Conservation (phyloP, 2,888 invertebrate genomes). For the Cryptus armator region DNA sequence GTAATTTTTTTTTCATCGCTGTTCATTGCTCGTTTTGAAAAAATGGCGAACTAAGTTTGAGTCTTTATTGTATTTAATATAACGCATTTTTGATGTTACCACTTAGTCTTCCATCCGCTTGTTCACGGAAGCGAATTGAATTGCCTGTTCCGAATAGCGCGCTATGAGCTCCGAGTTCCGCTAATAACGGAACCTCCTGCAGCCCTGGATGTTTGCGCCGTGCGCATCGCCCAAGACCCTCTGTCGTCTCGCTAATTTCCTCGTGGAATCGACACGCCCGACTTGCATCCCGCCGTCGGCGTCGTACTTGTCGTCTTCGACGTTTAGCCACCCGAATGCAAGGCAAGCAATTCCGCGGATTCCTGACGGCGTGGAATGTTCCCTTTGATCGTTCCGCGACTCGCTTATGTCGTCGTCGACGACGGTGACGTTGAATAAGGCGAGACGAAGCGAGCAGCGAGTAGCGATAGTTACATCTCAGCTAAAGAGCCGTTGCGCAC, state of each 20-base stretch:
- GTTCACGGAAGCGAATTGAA: no score
- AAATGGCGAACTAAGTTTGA: no score
- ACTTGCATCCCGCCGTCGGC: slow-evolving; percentile 66
- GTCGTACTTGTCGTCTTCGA: slow-evolving; percentile 21
- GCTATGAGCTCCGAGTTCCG: no score
- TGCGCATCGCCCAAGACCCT: slow-evolving; percentile 13
- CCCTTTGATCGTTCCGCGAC: slow-evolving; percentile 76
- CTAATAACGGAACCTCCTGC: no score
- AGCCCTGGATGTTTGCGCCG: background rate
- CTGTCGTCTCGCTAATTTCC: slow-evolving; percentile 74
- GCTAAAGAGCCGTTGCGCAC: no score
- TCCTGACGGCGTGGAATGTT: slow-evolving; percentile 77
- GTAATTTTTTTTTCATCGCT: no score
- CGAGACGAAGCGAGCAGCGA: no score
- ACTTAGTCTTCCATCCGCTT: no score
- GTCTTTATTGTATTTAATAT: background rate
- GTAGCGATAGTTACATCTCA: no score
- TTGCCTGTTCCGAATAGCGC: no score
- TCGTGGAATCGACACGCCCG: slow-evolving; percentile 73
- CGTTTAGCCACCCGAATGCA: slow-evolving; percentile 59
- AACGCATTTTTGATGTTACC: background rate
- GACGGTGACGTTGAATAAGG: background rate
- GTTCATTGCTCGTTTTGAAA: no score
- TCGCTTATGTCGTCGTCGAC: slow-evolving; percentile 52
- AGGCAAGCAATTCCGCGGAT: slow-evolving; percentile 78